phyloP scores from a whole-genome alignment of 2,888 invertebrate genomes.

The Diadromus collaris region DNA sequence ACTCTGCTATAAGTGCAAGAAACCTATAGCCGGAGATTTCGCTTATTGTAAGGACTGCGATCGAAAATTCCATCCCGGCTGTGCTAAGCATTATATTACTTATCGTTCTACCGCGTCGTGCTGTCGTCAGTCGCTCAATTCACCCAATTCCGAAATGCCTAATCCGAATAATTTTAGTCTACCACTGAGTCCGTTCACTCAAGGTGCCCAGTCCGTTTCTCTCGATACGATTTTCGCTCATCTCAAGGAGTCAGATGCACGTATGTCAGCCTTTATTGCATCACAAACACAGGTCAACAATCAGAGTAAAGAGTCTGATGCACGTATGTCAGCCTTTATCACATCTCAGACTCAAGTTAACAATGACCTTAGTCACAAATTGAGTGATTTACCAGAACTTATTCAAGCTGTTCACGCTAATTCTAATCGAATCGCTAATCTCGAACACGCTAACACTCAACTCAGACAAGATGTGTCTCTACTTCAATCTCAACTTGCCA shows the following conservation, averaged over 20 bases:
- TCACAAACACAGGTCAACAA: background rate
- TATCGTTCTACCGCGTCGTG: background rate
- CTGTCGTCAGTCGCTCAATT: background rate
- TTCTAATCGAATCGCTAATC: background rate
- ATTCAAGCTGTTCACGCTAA: background rate
- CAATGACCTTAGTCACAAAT: background rate
- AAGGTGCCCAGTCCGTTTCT: background rate
- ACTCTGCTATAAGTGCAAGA: background rate
- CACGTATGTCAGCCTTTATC: background rate
- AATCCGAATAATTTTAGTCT: background rate
- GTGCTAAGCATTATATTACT: background rate
- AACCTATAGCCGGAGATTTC: background rate
- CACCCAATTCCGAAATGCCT: background rate
- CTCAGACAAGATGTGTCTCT: background rate
- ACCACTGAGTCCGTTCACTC: background rate
- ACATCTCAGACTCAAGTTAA: background rate
- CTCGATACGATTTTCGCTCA: background rate
- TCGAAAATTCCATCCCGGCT: background rate
- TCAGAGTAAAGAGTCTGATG: background rate
- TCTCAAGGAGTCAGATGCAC: no score
- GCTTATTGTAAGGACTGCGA: background rate
- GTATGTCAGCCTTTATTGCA: background rate
- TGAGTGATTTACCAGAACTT: background rate
- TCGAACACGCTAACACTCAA: background rate
- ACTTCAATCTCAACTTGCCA: background rate